Evolutionary conservation across 2,113 vertebrate genomes (phyloP).

Genomic region (Brachyistius frenatus): DNA sequence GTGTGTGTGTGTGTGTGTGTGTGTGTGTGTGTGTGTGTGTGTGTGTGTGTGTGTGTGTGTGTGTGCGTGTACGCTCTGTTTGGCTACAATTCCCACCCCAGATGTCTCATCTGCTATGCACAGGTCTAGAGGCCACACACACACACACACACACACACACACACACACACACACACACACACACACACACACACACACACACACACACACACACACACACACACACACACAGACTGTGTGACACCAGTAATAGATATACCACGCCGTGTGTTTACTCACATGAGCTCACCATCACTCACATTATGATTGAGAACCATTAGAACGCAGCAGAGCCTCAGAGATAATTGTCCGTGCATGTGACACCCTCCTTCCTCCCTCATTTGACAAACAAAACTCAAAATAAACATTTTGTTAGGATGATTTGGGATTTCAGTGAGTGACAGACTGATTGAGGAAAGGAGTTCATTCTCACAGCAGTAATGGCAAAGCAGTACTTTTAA

Average conservation of each 20-base stretch:
- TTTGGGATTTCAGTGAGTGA: slow-evolving; percentile 78
- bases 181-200: not conserved
- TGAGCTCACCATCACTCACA: slow-evolving; percentile 79
- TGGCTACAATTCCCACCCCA: slow-evolving; percentile 43
- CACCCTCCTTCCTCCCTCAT: slow-evolving; percentile 57
- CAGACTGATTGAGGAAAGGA: slow-evolving; percentile 76
- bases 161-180: too few species aligned
- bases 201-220: slow-evolving; percentile 48
- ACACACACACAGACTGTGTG: slow-evolving; percentile 31
- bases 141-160: not conserved
- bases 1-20: slow-evolving; percentile 15
- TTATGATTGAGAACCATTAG: slow-evolving; percentile 80
- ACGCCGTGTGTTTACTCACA: slow-evolving; percentile 73
- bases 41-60: slow-evolving; percentile 11
- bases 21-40: slow-evolving; percentile 12
- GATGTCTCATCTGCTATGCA: slow-evolving; percentile 72
- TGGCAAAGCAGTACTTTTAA: slow-evolving; percentile 78
- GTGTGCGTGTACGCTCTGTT: slow-evolving; percentile 30
- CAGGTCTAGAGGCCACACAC: slow-evolving; percentile 69
- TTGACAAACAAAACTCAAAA: slow-evolving; percentile 82
- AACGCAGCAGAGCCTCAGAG: slow-evolving; percentile 79
- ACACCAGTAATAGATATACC: slow-evolving; percentile 72
- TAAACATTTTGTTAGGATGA: slow-evolving; percentile 81
- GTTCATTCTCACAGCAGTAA: slow-evolving; percentile 74
- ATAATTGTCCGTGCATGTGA: slow-evolving; percentile 75